These are phyloP conservation scores for Enteromius unitaeniatus DNA, from an alignment of 2,797 vertebrate genomes.

Conservation along the genomic window DNA sequence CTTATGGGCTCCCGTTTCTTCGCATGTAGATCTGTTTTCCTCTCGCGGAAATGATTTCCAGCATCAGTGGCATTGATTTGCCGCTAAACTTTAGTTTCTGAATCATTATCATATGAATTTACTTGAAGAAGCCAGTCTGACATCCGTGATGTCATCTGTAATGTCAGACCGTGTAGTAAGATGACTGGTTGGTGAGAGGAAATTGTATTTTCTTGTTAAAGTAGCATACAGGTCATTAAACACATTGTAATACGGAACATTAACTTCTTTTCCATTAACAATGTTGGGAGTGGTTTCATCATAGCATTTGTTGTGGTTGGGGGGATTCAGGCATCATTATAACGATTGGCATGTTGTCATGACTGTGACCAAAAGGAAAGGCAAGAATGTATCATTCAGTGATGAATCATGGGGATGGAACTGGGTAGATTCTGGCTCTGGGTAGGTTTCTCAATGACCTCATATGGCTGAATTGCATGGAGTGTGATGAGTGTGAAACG, in stretches of 20 bases:
- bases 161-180: neutral
- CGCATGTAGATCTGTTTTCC: too few relatives aligned
- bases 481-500: neutral
- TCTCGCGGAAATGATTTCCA: too few relatives aligned
- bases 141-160: neutral
- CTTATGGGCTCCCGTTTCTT: too few relatives aligned
- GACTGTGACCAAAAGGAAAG: slow-evolving; percentile 57
- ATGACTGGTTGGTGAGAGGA: neutral
- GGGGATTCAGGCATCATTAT: slow-evolving; percentile 42
- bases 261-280: neutral
- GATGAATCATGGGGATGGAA: slow-evolving; percentile 57
- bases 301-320: slow-evolving; percentile 44
- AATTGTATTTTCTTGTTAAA: neutral
- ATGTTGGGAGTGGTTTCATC: neutral
- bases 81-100: neutral
- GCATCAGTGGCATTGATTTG: too few relatives aligned
- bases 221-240: neutral
- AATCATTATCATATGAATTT: neutral
- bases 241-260: neutral
- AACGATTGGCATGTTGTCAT: slow-evolving; percentile 63
- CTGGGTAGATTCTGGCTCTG: neutral
- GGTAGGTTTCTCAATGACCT: slow-evolving; percentile 29
- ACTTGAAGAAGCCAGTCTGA: neutral
- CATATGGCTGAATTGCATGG: slow-evolving; percentile 14
- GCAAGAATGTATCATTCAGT: slow-evolving; percentile 51